Conservation (phyloP, 2,797 vertebrate species). For the Australoheros facetus region DNA sequence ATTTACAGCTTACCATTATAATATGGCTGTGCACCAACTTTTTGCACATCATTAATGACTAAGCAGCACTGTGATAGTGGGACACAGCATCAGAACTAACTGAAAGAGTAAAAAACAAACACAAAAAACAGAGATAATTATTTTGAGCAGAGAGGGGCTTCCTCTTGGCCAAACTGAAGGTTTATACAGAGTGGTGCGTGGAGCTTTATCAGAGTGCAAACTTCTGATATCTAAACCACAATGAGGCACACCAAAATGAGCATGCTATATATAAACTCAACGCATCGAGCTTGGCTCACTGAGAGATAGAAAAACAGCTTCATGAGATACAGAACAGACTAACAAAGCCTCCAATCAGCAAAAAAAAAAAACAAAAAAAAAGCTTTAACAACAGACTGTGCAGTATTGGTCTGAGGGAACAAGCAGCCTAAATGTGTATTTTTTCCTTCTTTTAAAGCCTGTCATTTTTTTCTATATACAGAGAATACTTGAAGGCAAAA, state of each 20-base stretch:
- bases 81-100: not conserved
- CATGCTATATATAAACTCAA: not conserved
- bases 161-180: not conserved
- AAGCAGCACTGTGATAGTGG: not conserved
- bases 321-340: not conserved
- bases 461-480: accelerated
- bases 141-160: not conserved
- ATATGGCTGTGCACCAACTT: accelerated
- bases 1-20: no score
- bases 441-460: not conserved
- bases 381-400: not conserved
- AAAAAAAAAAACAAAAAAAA: no score
- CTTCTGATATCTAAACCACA: not conserved
- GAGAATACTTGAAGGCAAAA: not conserved
- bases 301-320: not conserved
- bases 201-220: not conserved
- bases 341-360: not conserved
- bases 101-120: not conserved
- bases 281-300: not conserved
- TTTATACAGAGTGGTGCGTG: accelerated
- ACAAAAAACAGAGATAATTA: not conserved
- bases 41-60: accelerated
- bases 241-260: not conserved
- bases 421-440: not conserved
- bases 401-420: not conserved